These are phyloP conservation scores for Ctenomys sociabilis DNA, from an alignment of 2,113 vertebrate species.

Conservation along the genomic window DNA sequence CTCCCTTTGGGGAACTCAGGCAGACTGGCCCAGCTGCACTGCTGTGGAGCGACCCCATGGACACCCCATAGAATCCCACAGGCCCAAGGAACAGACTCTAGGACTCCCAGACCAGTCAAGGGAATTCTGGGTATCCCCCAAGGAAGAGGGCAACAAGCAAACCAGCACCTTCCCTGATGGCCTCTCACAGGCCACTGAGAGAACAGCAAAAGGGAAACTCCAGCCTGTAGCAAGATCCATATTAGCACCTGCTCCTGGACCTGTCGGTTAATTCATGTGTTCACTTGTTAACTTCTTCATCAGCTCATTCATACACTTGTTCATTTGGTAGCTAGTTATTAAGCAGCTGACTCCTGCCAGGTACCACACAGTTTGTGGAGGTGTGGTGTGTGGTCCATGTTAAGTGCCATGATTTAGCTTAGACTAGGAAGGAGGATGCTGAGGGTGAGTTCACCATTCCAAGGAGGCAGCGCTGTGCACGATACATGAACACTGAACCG, in stretches of 20 bases:
- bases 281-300: background rate
- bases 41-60: background rate
- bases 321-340: background rate
- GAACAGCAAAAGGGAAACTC: background rate
- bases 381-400: background rate
- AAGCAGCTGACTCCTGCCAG: background rate
- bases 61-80: background rate
- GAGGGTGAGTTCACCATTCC: no score
- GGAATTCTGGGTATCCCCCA: background rate
- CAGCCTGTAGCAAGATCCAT: background rate
- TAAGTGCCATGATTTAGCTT: background rate
- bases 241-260: background rate
- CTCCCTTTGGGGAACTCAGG: background rate
- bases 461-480: accelerated
- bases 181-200: background rate
- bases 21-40: background rate
- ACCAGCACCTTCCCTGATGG: background rate
- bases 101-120: background rate
- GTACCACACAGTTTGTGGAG: no score
- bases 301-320: background rate
- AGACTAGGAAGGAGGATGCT: background rate
- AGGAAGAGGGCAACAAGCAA: background rate
- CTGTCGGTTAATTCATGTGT: background rate
- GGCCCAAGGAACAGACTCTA: background rate
- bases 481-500: accelerated